Percentiles rank a stretch among this genome's conserved stretches.
phyloP scores from a whole-genome alignment of 2,113 vertebrate species.

The zebrafish (Danio rerio) region DNA sequence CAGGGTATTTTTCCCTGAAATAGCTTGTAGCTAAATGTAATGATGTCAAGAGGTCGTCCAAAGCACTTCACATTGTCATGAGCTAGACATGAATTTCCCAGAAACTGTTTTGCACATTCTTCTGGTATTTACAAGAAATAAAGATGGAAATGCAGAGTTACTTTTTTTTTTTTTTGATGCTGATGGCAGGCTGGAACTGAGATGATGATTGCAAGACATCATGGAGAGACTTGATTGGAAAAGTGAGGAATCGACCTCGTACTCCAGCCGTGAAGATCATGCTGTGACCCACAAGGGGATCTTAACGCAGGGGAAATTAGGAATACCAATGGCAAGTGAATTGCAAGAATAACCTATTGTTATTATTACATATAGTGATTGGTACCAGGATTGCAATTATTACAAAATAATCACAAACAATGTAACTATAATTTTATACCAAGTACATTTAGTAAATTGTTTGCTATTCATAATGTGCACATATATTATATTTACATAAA shows the following conservation, averaged over 20 bases:
- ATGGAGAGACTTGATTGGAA: conserved; percentile 40
- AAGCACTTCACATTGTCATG: conserved; percentile 44
- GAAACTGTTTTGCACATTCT: conserved; percentile 40
- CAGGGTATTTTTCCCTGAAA: conserved; percentile 28
- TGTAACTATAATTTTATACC: not conserved
- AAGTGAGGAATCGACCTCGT: conserved; percentile 23
- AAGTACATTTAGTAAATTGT: not conserved
- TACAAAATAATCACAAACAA: not conserved
- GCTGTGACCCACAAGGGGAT: conserved; percentile 34
- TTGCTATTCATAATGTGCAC: too few relatives aligned
- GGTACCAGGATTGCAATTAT: not conserved
- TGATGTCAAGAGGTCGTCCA: conserved; percentile 25
- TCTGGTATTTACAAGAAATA: conserved; percentile 21
- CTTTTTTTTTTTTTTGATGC: not conserved
- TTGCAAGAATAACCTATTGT: conserved; percentile 19
- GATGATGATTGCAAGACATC: conserved; percentile 23
- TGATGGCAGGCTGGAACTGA: not conserved
- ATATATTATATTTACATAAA: too few relatives aligned
- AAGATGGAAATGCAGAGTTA: not conserved
- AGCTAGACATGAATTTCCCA: not conserved
- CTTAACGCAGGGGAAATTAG: not conserved
- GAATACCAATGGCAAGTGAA: not conserved
- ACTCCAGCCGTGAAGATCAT: conserved; percentile 29
- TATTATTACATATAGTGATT: not conserved
- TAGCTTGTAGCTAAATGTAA: conserved; percentile 33